Conservation (phyloP, 30 jellyfish, hydroid and myxozoan species). For the Catostylus mosaicus region DNA sequence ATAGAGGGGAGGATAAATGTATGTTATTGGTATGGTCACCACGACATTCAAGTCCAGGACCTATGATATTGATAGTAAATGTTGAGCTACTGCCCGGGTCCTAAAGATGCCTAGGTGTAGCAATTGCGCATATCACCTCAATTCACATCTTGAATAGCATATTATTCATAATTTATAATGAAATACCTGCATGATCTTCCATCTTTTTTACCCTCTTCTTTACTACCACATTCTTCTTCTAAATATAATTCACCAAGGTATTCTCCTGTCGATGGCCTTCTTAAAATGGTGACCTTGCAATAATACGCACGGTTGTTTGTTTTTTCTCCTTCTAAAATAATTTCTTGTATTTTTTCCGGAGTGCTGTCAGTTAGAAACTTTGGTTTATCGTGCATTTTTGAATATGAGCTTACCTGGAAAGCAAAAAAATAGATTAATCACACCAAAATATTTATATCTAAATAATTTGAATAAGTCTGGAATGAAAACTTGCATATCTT, state of each 20-base stretch:
- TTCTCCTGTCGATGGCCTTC: slow-evolving; percentile 97
- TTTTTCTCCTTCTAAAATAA: slow-evolving; percentile 94
- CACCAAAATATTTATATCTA: no score
- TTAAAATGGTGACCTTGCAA: slow-evolving; percentile 90
- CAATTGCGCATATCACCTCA: no score
- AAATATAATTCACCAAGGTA: slow-evolving; percentile 94
- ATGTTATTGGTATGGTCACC: no score
- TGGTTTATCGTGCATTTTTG: slow-evolving; percentile 95
- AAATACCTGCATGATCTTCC: slow-evolving; percentile 93
- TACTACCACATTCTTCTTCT: slow-evolving; percentile 82
- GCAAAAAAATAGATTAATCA: no score
- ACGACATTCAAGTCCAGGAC: no score
- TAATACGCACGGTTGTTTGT: slow-evolving; percentile 96
- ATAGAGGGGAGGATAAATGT: no score
- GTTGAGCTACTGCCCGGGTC: no score
- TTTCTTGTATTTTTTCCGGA: slow-evolving; percentile 97
- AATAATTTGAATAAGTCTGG: no score
- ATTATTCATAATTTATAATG: not conserved
- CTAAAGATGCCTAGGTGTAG: no score
- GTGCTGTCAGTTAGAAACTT: slow-evolving; percentile 96
- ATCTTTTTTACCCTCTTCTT: slow-evolving; percentile 88
- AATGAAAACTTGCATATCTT: no score
- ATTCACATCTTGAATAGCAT: not conserved
- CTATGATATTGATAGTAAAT: no score
- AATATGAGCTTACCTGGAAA: slow-evolving; percentile 71